Evolutionary conservation across 2,797 vertebrate species (phyloP), one percentile per base, ranked within the genome.

Genomic region (Hybognathus amarus): DNA sequence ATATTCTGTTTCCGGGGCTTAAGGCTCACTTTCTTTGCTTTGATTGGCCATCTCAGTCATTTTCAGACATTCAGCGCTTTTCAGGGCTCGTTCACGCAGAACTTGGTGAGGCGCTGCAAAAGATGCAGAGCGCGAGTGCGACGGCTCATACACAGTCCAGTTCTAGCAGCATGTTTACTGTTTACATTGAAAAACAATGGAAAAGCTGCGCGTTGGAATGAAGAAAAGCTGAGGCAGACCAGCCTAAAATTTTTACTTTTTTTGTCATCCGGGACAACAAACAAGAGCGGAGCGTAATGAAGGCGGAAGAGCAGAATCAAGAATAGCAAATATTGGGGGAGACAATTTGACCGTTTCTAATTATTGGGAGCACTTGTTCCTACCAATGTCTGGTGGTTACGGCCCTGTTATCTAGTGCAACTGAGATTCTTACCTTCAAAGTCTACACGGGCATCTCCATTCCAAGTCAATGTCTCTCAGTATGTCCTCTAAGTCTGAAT

Each of bases 401-500:
- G 15, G 13, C 27, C 61, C 6, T 30, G 61, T 27, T 33, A 59
- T 5, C 6, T n/a, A 61, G 59, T 50, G 17, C 22, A 64, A 13
- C 17, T 76, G 15, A 24, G 22, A 69, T 75, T 77, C 52, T 95
- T 94, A 98, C 98, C 98, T 96, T 99, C 98, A 93, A 99, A 99
- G 90, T 99, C 98, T 64, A 99, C 97, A 45, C 96, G 96, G 59
- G 98, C 98, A 1, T 99, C 98, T 38, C 98, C 98, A 12, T 99
- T 99, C 88, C 88, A 99, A 95, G 90, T 99, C 98, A 75, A 99
- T 97, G 0, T 99, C 98, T 73, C 95, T 95, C 89, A 99, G 95
- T 88, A 99, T 99, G 86, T 99, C 98, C 89, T 99, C 98, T 20
- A 97, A 96, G 85, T 99, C 98, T 87, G 97, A 95, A 79, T 98